Evolutionary conservation across 2,888 invertebrate species (phyloP).

Genomic region (Mylabris sibirica): DNA sequence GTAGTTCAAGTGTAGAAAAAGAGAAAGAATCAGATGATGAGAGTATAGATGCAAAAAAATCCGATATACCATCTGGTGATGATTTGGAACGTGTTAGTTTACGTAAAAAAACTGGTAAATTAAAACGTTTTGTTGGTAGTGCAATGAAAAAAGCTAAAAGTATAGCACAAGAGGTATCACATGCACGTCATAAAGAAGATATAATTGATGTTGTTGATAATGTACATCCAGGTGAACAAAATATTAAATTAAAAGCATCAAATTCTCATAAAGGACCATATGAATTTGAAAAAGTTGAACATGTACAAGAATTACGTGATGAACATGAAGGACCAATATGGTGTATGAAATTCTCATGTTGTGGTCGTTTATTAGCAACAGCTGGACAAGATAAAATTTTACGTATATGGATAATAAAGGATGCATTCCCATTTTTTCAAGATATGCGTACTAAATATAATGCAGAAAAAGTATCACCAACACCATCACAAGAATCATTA

Average conservation of each 20-base stretch:
- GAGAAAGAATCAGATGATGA: slow-evolving; percentile 82
- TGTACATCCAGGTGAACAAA: slow-evolving; percentile 78
- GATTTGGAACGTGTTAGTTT: slow-evolving; percentile 61
- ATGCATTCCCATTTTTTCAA: slow-evolving; percentile 89
- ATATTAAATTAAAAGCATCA: slow-evolving; percentile 90
- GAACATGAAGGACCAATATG: slow-evolving; percentile 92
- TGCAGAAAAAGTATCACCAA: slow-evolving; percentile 90
- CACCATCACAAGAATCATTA: slow-evolving; percentile 91
- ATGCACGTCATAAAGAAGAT: slow-evolving; percentile 87
- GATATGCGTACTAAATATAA: slow-evolving; percentile 96
- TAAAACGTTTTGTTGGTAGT: slow-evolving; percentile 84
- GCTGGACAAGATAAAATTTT: slow-evolving; percentile 96
- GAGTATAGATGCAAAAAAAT: slow-evolving; percentile 72
- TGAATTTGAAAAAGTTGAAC: slow-evolving; percentile 90
- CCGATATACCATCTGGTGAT: slow-evolving; percentile 64
- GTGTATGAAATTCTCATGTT: slow-evolving; percentile 98
- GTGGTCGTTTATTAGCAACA: slow-evolving; percentile 93
- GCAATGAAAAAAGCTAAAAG: slow-evolving; percentile 92
- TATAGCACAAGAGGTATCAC: slow-evolving; percentile 86
- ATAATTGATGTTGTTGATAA: slow-evolving; percentile 86
- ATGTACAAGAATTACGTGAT: slow-evolving; percentile 76
- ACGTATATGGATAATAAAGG: slow-evolving; percentile 93
- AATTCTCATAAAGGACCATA: slow-evolving; percentile 97
- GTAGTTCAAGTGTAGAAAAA: slow-evolving; percentile 67
- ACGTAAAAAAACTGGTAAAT: slow-evolving; percentile 64